phyloP scores from a whole-genome alignment of 2,888 invertebrate species.

The Congeria kusceri region DNA sequence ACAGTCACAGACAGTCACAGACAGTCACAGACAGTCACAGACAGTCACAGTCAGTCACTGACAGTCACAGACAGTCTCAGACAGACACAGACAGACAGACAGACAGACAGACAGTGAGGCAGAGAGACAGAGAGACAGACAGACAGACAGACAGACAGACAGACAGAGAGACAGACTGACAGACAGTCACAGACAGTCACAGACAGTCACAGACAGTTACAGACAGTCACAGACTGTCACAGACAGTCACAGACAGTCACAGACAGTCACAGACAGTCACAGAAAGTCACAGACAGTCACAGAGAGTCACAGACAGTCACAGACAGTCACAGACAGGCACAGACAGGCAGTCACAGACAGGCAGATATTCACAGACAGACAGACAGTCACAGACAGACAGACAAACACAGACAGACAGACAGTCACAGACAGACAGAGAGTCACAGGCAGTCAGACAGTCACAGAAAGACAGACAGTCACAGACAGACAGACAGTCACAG shows the following conservation, averaged over 20 bases:
- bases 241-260: not conserved
- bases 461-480: no score
- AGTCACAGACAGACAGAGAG: no score
- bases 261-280: not conserved
- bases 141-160: conserved; percentile 1
- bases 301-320: not conserved
- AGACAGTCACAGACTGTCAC: not conserved
- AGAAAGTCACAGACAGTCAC: no score
- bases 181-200: not conserved
- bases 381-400: no score
- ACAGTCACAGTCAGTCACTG: not conserved
- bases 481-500: no score
- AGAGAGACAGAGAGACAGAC: not conserved
- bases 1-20: not conserved
- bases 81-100: not conserved
- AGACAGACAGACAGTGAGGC: not conserved
- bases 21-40: not conserved
- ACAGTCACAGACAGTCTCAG: not conserved
- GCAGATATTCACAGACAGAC: no score
- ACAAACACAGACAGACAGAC: no score
- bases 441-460: no score
- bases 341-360: no score
- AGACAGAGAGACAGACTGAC: not conserved
- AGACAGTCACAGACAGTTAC: not conserved
- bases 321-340: no score